phyloP scores from a whole-genome alignment of 1,140 invertebrate species.

The Caerostris extrusa region DNA sequence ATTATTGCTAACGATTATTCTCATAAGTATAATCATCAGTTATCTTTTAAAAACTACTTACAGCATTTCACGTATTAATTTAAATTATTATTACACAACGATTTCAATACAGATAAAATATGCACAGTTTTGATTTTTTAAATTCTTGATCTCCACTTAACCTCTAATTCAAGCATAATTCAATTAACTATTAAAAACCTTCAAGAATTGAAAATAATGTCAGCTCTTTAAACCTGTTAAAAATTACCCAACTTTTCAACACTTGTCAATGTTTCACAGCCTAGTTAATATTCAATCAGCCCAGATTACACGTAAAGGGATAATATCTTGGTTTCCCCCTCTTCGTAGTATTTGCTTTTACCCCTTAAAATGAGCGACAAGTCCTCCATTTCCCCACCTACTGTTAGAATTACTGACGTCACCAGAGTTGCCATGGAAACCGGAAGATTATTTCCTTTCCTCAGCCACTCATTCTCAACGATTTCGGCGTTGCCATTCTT shows the following conservation, averaged over 20 bases:
- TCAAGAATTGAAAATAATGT: background rate
- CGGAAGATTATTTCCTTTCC: slow-evolving; percentile 60
- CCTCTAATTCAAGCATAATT: background rate
- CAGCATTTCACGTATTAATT: no score
- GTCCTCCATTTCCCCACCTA: background rate
- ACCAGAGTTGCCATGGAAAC: slow-evolving; percentile 30
- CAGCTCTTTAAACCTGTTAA: no score
- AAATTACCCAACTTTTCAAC: background rate
- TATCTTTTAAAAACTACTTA: no score
- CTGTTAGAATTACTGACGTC: slow-evolving; percentile 42
- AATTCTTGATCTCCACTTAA: background rate
- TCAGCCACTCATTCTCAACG: slow-evolving; percentile 31
- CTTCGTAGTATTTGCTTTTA: background rate
- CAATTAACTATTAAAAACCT: background rate
- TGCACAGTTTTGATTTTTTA: no score
- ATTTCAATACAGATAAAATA: no score
- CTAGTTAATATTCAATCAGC: background rate
- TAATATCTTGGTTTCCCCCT: background rate
- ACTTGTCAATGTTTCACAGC: background rate
- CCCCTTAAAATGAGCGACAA: background rate
- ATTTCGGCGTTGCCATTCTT: slow-evolving; percentile 65
- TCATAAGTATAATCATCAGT: no score
- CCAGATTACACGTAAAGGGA: background rate
- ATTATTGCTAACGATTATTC: no score
- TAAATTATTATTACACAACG: no score